A percentile compares a stretch with the other conserved stretches of the same genome.
Conservation (phyloP, 2,888 invertebrate species). For the Creontiades dilutus region DNA sequence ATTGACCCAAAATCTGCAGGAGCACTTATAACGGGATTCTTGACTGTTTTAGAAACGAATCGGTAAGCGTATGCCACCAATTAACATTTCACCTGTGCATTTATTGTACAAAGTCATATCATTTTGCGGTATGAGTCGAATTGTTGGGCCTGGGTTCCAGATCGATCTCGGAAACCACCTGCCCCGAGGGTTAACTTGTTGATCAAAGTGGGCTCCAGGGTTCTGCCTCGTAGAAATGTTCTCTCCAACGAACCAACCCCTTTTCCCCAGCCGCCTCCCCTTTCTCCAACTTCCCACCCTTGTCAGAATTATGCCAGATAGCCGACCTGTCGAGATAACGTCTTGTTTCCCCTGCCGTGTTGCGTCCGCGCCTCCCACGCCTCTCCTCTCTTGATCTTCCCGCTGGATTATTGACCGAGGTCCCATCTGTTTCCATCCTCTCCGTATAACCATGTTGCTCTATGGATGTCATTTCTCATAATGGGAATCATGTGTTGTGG, state of each 20-base stretch:
- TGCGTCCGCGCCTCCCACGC: neutral
- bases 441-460: neutral
- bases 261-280: neutral
- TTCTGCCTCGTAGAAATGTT: neutral
- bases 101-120: too few relatives aligned
- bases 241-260: neutral
- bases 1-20: too few relatives aligned
- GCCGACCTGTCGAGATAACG: conserved; percentile 46
- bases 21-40: too few relatives aligned
- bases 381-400: neutral
- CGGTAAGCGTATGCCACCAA: too few relatives aligned
- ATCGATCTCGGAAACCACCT: neutral
- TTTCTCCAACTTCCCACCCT: neutral
- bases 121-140: too few relatives aligned
- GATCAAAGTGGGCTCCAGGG: neutral
- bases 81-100: too few relatives aligned
- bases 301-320: conserved; percentile 31
- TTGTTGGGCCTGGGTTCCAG: neutral
- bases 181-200: conserved; percentile 14
- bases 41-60: too few relatives aligned
- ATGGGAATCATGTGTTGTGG: too few relatives aligned
- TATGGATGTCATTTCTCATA: too few relatives aligned
- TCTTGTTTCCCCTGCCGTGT: conserved; percentile 35
- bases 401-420: conserved; percentile 37
- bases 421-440: neutral